Evolutionary conservation across 2,113 vertebrate genomes (phyloP).

Genomic region (Cochlearius cochlearius): DNA sequence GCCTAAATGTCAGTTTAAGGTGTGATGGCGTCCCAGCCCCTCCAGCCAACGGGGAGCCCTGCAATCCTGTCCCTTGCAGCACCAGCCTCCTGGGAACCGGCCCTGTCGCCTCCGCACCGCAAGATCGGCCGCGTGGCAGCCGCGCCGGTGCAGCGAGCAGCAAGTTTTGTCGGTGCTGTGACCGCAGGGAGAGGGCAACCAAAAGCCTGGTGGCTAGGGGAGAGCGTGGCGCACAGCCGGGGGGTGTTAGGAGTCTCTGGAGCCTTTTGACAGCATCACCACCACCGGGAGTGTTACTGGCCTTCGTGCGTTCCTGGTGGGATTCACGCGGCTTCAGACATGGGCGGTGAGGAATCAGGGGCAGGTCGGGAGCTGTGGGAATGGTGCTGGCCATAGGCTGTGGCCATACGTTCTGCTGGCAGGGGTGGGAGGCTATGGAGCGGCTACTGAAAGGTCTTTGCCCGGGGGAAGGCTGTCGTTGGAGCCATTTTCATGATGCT

Average conservation of each 20-base stretch:
- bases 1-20: neutral
- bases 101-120: neutral
- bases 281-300: neutral
- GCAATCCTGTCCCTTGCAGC: neutral
- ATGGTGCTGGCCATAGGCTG: neutral
- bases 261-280: neutral
- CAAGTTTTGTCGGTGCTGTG: neutral
- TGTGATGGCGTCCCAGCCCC: neutral
- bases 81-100: neutral
- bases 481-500: neutral
- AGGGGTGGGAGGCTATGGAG: neutral
- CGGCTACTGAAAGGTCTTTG: neutral
- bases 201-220: neutral
- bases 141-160: neutral
- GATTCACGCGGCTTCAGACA: neutral
- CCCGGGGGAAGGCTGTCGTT: neutral
- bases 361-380: neutral
- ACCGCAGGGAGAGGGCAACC: neutral
- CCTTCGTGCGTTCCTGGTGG: neutral
- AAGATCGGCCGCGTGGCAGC: neutral
- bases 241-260: neutral
- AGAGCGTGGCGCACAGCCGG: neutral
- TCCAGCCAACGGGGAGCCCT: neutral
- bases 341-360: neutral
- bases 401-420: neutral